These are phyloP conservation scores for Trachelus tabidus DNA, from an alignment of 2,888 invertebrate genomes.

Conservation along the genomic window DNA sequence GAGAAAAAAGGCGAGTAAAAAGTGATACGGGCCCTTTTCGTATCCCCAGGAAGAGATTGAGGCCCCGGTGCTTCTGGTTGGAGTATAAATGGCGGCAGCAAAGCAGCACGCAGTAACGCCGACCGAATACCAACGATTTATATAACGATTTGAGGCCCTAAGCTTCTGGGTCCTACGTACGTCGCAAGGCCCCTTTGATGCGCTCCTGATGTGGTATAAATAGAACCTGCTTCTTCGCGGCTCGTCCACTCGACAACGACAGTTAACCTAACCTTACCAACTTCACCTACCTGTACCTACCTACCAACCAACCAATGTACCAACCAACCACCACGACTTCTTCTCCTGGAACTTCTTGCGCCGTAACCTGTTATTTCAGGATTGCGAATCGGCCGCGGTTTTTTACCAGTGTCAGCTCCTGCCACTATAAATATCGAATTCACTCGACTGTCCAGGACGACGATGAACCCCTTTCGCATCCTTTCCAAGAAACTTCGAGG, in stretches of 20 bases:
- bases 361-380: conserved; percentile 63
- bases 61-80: neutral
- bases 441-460: conserved; percentile 2
- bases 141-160: conserved; percentile 29
- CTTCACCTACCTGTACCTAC: neutral
- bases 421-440: conserved; percentile 55
- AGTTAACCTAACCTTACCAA: neutral
- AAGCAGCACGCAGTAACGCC: conserved; percentile 11
- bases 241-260: conserved; percentile 9
- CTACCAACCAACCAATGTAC: neutral
- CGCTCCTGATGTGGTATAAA: conserved; percentile 24
- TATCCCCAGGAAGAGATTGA: neutral
- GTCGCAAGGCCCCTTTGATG: conserved; percentile 15
- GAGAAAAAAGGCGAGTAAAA: neutral
- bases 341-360: conserved; percentile 19
- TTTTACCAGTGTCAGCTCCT: conserved; percentile 48
- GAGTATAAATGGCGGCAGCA: neutral
- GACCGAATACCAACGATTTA: conserved; percentile 24
- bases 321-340: neutral
- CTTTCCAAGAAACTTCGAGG: conserved; percentile 40
- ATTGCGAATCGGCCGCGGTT: conserved; percentile 56
- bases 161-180: neutral
- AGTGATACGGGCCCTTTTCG: neutral
- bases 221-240: conserved; percentile 23
- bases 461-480: conserved; percentile 3